Conservation (phyloP, 2,888 invertebrate genomes). For the Graphium colonna region DNA sequence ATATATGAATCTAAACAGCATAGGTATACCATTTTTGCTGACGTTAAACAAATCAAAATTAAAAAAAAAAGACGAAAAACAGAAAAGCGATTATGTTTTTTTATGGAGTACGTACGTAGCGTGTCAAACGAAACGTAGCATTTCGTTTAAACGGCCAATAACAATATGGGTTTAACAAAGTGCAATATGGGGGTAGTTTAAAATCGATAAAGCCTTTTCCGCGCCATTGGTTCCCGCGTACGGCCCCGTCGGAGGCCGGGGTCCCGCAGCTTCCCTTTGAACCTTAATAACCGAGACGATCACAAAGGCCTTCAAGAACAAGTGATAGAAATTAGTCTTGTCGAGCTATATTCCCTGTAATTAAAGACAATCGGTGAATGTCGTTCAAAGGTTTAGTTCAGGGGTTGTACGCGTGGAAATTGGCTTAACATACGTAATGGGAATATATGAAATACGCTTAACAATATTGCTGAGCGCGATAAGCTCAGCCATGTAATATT, state of each 20-base stretch:
- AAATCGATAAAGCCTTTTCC: conserved; percentile 61
- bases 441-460: neutral
- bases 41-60: no score
- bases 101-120: no score
- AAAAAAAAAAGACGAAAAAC: no score
- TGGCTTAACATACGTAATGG: neutral
- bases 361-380: conserved; percentile 32
- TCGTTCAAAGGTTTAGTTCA: conserved; percentile 11
- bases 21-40: no score
- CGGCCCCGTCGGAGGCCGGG: conserved; percentile 26
- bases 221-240: conserved; percentile 55
- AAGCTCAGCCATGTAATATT: no score
- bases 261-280: conserved; percentile 51
- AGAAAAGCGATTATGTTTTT: no score
- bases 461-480: no score
- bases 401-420: neutral
- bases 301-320: conserved; percentile 60
- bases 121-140: conserved; percentile 8
- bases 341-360: conserved; percentile 38
- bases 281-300: conserved; percentile 47
- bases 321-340: conserved; percentile 57
- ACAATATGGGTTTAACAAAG: conserved; percentile 47
- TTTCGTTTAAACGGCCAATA: conserved; percentile 48
- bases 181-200: conserved; percentile 42
- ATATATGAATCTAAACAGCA: no score